Evolutionary conservation across 2,113 vertebrate genomes (phyloP).

Genomic region (Clinocottus analis): DNA sequence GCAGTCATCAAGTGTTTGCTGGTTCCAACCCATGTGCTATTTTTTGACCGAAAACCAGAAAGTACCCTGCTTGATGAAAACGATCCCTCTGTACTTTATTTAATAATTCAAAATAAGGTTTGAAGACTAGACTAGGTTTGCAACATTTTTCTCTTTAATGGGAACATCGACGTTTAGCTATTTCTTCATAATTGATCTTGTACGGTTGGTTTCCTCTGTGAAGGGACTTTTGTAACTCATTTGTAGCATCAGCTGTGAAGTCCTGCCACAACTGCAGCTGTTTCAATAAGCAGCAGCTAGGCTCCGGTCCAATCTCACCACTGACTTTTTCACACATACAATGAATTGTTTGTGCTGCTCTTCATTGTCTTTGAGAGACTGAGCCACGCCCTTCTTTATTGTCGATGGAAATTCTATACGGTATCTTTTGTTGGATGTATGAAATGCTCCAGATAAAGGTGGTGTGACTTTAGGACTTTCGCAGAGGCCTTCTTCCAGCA

Average conservation of each 20-base stretch:
- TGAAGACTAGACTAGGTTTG: no score
- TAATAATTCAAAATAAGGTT: background rate
- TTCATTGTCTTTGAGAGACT: constrained; percentile 6
- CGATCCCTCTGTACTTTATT: background rate
- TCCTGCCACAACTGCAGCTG: constrained; percentile 33
- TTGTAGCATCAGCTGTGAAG: constrained; percentile 29
- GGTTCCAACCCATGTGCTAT: background rate
- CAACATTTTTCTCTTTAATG: background rate
- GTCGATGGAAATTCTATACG: background rate
- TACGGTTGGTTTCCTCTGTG: background rate
- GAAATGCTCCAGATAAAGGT: background rate
- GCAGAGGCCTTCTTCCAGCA: no score
- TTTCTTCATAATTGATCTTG: background rate
- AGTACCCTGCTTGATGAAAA: background rate
- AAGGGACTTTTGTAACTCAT: background rate
- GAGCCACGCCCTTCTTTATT: background rate
- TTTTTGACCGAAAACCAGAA: background rate
- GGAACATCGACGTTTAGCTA: background rate
- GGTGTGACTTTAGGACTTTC: background rate
- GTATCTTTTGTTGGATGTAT: background rate
- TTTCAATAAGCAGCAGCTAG: constrained; percentile 42
- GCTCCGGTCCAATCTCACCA: background rate
- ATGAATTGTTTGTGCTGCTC: constrained; percentile 29
- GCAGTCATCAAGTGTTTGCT: background rate
- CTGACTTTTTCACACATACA: constrained; percentile 6